phyloP scores from a whole-genome alignment of 2,888 invertebrate genomes.

The Muschampia staudingeri region DNA sequence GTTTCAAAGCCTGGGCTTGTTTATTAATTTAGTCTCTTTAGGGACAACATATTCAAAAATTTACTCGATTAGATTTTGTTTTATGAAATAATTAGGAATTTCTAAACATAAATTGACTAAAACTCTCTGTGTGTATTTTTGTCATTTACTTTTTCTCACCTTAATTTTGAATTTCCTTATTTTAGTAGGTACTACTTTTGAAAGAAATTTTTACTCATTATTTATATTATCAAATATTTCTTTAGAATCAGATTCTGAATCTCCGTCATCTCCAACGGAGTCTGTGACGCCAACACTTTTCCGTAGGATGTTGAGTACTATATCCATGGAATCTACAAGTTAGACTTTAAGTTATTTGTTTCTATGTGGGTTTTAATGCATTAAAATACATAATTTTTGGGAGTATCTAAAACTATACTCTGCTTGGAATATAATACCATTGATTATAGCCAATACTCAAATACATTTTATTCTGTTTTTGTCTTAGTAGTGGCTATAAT shows the following conservation, averaged over 20 bases:
- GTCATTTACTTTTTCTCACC: no score
- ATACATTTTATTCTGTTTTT: not conserved
- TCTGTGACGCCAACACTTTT: conserved; percentile 78
- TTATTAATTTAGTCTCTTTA: not conserved
- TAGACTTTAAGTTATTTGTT: conserved; percentile 20
- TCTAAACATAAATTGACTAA: no score
- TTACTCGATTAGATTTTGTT: no score
- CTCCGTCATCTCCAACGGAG: conserved; percentile 62
- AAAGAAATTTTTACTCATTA: not conserved
- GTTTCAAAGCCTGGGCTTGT: not conserved
- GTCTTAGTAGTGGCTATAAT: no score
- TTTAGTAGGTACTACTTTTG: no score
- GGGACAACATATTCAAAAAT: not conserved
- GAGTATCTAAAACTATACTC: not conserved
- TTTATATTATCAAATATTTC: not conserved
- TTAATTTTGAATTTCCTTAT: not conserved
- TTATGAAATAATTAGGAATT: no score
- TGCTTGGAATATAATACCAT: not conserved
- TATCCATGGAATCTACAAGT: conserved; percentile 80
- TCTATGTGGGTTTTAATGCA: not conserved
- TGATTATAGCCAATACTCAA: no score
- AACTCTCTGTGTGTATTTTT: no score
- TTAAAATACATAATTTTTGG: not conserved
- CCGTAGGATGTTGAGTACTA: conserved; percentile 87
- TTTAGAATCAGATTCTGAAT: not conserved